phyloP scores from a whole-genome alignment of 2,888 invertebrate genomes.

The Dendrolimus houi region DNA sequence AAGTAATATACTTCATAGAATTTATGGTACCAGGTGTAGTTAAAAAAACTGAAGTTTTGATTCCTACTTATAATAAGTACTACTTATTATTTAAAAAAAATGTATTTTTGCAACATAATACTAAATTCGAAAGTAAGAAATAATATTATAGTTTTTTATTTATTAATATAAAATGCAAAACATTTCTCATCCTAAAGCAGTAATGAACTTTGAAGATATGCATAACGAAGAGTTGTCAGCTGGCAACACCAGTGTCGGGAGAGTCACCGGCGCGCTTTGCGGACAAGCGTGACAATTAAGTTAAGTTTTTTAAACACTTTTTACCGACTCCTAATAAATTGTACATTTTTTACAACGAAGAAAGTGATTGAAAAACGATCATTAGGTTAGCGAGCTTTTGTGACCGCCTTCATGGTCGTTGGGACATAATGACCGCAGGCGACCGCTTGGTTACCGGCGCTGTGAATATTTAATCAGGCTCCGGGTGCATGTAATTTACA shows the following conservation, averaged over 20 bases:
- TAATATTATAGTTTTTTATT: no score
- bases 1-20: no score
- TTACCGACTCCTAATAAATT: slow-evolving; percentile 20
- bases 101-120: no score
- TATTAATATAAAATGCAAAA: no score
- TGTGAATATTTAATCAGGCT: slow-evolving; percentile 27
- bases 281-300: slow-evolving; percentile 60
- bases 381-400: slow-evolving; percentile 43
- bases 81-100: no score
- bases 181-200: no score
- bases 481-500: slow-evolving; percentile 28
- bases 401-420: slow-evolving; percentile 25
- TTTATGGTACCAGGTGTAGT: no score
- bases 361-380: slow-evolving; percentile 56
- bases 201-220: no score
- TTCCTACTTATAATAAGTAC: no score
- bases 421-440: slow-evolving; percentile 16
- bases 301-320: slow-evolving; percentile 51
- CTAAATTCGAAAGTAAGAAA: no score
- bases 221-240: background rate
- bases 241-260: background rate
- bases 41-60: no score
- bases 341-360: slow-evolving; percentile 36
- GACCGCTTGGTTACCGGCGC: slow-evolving; percentile 15
- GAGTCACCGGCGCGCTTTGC: slow-evolving; percentile 12